Evolutionary conservation across 2,797 vertebrate species (phyloP).

Genomic region (Hypotaenidia philippensis): DNA sequence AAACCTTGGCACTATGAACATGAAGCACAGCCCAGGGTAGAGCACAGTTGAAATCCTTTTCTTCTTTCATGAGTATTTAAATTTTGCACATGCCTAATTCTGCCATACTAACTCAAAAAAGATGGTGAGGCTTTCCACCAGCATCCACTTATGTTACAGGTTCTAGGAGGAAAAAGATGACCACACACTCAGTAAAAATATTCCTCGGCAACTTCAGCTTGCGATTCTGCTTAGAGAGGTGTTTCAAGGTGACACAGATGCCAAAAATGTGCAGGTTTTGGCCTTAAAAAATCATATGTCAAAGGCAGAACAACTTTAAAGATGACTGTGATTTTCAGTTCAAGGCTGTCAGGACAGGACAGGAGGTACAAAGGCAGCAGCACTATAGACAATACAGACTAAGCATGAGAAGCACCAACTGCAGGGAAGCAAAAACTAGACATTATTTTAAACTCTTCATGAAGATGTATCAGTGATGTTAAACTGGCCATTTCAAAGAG

Average conservation of each 20-base stretch:
- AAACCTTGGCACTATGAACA: conserved; percentile 38
- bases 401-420: background rate
- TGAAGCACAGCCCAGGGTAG: background rate
- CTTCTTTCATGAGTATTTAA: background rate
- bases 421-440: background rate
- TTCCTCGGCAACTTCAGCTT: background rate
- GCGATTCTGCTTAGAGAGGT: background rate
- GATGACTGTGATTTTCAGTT: background rate
- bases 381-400: background rate
- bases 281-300: background rate
- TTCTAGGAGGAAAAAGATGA: background rate
- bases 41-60: background rate
- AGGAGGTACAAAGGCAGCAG: background rate
- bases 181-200: background rate
- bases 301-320: background rate
- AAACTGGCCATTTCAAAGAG: background rate
- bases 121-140: background rate
- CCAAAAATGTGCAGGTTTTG: background rate
- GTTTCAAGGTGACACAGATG: background rate
- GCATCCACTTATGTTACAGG: background rate
- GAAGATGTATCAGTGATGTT: background rate
- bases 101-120: background rate
- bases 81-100: background rate
- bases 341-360: background rate
- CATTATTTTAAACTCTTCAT: background rate